These are phyloP conservation scores for Amorpha juglandis DNA, from an alignment of 2,888 invertebrate genomes.

Conservation along the genomic window DNA sequence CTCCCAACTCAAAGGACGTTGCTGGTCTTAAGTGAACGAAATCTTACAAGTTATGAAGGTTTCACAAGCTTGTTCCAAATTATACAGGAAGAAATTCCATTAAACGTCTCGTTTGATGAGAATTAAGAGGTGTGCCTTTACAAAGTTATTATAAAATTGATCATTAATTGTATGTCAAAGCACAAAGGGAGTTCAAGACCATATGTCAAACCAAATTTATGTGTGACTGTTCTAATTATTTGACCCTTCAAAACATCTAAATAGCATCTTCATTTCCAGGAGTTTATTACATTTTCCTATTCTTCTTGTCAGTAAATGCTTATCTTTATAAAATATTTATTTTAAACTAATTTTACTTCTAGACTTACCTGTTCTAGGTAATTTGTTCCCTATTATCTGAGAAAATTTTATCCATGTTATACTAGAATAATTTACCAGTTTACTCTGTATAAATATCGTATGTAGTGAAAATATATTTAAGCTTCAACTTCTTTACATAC, in stretches of 20 bases:
- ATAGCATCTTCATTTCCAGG: not conserved
- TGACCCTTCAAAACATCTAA: not conserved
- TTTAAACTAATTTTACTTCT: too few relatives aligned
- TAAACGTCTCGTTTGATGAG: not conserved
- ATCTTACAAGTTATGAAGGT: not conserved
- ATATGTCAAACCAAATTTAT: not conserved
- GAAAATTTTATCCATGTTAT: not conserved
- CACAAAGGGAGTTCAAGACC: not conserved
- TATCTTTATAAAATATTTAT: too few relatives aligned
- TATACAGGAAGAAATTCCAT: not conserved
- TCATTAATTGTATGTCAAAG: not conserved
- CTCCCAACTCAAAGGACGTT: too few relatives aligned
- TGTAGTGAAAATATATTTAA: too few relatives aligned
- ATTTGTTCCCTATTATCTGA: too few relatives aligned
- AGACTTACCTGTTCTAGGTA: too few relatives aligned
- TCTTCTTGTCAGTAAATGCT: too few relatives aligned
- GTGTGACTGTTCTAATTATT: not conserved
- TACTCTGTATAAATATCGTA: too few relatives aligned
- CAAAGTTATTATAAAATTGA: not conserved
- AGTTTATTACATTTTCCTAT: too few relatives aligned
- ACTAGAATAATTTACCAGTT: not conserved
- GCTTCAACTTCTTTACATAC: too few relatives aligned
- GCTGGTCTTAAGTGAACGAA: too few relatives aligned
- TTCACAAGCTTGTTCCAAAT: not conserved
- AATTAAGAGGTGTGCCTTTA: not conserved